These are phyloP conservation scores for Monopterus albus DNA, from an alignment of 2,113 vertebrate species.

Conservation along the genomic window DNA sequence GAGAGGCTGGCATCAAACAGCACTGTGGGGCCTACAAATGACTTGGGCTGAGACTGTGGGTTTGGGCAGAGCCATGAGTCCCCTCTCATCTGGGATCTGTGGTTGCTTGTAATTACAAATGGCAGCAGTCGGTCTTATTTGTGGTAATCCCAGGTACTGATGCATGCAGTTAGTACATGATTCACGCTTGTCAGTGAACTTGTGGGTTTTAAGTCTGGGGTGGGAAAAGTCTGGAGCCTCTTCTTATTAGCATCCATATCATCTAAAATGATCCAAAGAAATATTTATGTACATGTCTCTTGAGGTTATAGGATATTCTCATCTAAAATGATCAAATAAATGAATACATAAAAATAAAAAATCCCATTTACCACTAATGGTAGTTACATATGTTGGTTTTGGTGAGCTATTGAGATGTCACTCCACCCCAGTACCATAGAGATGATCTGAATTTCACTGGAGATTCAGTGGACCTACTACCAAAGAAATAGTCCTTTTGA, in stretches of 20 bases:
- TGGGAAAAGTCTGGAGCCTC: conserved; percentile 43
- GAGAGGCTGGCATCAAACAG: conserved; percentile 33
- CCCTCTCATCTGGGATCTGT: conserved; percentile 61
- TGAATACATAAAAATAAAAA: too few species aligned
- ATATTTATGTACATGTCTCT: too few species aligned
- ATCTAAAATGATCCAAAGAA: neutral
- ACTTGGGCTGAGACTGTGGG: conserved; percentile 32
- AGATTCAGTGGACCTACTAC: too few species aligned
- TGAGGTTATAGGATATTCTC: too few species aligned
- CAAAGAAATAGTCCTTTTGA: too few species aligned
- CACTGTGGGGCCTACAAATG: neutral
- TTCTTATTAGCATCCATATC: conserved; percentile 21
- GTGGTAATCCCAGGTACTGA: conserved; percentile 41
- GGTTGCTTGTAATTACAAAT: conserved; percentile 61
- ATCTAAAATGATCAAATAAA: too few species aligned
- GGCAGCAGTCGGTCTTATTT: conserved; percentile 43
- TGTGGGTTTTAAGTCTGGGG: conserved; percentile 34
- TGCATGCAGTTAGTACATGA: conserved; percentile 49
- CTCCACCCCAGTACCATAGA: too few species aligned
- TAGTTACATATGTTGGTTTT: too few species aligned
- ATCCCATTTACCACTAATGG: too few species aligned
- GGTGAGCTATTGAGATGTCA: too few species aligned
- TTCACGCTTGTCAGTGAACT: conserved; percentile 36
- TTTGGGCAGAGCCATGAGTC: conserved; percentile 42
- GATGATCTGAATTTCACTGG: too few species aligned